These are phyloP conservation scores for Dromaius novaehollandiae DNA, from an alignment of 2,113 vertebrate species.

Conservation along the genomic window DNA sequence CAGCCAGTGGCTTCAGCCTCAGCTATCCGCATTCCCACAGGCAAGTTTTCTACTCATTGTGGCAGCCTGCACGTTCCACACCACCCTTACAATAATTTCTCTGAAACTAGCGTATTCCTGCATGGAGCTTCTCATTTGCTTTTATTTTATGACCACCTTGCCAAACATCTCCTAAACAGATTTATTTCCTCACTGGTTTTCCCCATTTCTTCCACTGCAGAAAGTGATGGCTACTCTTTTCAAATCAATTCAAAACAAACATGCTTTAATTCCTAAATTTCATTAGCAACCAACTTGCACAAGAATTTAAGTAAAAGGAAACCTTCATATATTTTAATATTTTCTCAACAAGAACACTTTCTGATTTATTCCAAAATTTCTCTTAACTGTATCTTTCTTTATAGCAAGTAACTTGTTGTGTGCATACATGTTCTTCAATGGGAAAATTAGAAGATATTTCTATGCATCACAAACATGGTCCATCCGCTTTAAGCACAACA, in stretches of 20 bases:
- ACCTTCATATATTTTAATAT: background rate
- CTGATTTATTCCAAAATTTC: background rate
- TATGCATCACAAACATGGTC: background rate
- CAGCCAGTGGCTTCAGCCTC: background rate
- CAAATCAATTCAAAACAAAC: background rate
- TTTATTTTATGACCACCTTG: no score
- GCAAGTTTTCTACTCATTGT: background rate
- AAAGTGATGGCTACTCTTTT: background rate
- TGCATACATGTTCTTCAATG: background rate
- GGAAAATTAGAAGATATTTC: conserved; percentile 6
- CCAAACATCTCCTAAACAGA: no score
- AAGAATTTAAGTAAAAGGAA: background rate
- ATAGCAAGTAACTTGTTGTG: background rate
- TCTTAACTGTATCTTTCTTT: background rate
- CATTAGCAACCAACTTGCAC: background rate
- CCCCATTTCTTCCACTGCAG: background rate
- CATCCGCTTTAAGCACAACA: background rate
- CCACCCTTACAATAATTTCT: background rate
- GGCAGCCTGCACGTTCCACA: background rate
- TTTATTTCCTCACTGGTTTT: background rate
- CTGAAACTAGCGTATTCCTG: no score
- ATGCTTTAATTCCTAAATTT: background rate
- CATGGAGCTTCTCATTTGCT: no score
- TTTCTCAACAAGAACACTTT: background rate
- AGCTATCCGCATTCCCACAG: background rate